A percentile compares a stretch with the other conserved stretches of the same genome.
Conservation (phyloP, 1,140 invertebrate genomes). For the Euwallacea fornicatus region DNA sequence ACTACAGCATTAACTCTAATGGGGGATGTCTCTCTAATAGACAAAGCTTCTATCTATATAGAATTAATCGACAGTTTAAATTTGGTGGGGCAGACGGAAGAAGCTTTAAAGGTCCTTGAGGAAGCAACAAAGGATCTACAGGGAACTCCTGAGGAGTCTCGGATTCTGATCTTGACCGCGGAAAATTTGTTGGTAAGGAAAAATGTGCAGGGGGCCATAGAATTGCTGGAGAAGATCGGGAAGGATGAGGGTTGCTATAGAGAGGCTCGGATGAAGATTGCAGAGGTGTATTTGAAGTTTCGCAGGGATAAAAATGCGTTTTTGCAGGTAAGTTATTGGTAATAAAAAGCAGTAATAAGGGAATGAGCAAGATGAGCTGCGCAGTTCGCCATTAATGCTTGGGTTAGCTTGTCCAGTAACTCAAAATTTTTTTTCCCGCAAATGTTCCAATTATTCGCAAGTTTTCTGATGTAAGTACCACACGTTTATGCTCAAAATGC, state of each 20-base stretch:
- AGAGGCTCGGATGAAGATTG: slow-evolving; percentile 86
- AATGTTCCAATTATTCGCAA: no score
- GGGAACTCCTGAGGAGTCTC: slow-evolving; percentile 80
- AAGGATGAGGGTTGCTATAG: slow-evolving; percentile 83
- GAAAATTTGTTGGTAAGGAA: slow-evolving; percentile 79
- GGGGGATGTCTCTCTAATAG: slow-evolving; percentile 66
- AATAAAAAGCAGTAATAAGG: no score
- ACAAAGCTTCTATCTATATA: slow-evolving; percentile 84
- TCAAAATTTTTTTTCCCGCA: not conserved
- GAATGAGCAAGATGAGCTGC: no score
- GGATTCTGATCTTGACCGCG: slow-evolving; percentile 81
- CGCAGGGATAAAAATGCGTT: slow-evolving; percentile 76
- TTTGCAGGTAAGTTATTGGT: slow-evolving; percentile 46
- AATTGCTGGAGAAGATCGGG: slow-evolving; percentile 74
- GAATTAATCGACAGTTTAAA: slow-evolving; percentile 83
- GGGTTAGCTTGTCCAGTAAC: no score
- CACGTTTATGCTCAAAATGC: no score
- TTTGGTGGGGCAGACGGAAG: slow-evolving; percentile 68
- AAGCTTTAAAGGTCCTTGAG: slow-evolving; percentile 81
- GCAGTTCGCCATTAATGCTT: no score
- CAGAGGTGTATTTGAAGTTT: slow-evolving; percentile 87
- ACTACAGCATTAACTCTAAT: slow-evolving; percentile 67
- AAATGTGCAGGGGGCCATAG: slow-evolving; percentile 79
- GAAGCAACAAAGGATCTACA: slow-evolving; percentile 78
- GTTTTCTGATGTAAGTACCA: no score